Base-by-base conservation (phyloP, 2,113 vertebrate species). In the Ardeotis arabs region DNA sequence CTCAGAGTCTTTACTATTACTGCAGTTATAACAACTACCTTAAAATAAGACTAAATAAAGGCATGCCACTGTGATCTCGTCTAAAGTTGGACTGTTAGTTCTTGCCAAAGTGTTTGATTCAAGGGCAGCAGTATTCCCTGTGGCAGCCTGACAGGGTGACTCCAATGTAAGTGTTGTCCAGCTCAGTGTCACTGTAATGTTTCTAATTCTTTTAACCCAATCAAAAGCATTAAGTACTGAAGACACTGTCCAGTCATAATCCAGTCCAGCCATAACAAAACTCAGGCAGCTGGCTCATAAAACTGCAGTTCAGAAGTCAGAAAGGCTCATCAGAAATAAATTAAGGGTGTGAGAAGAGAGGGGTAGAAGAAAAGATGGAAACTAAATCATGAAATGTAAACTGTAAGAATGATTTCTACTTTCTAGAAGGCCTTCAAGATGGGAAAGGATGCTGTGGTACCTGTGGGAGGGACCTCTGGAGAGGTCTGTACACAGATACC, bases 141-240 rank as follows among this genome's bases (percentile, higher is more conserved):
- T 18, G 20, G 24, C 23, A 41, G 37, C 37, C 29, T 76, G 39
- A 50, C 41, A 75, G 37, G 33, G 15, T 58, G 25, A 28, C 39
- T 69, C n/a, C 49, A 64, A 9, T 0, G 0, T 49, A 9, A 44
- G 45, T 2, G 0, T 23, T 41, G 41, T 52, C 66, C 56, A 69
- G 18, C 39, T 83, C 33, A 35, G 77, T 58, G 19, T 47, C 35
- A 7, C 39, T 58, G 33, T 7, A 84, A 22, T 1, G 1, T 59
- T 56, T 72, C 63, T 5, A 5, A 27, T 63, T 72, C 24, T 62
- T 83, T 67, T 28, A 55, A 27, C 21, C 18, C 49, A 44, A 7
- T 59, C 77, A 25, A 33, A 84, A 94, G 31, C 13, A 33, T 39
- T 12, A 49, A 37, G 31, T 21, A 47, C 44, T 39, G 27, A 64